Evolutionary conservation across 2,888 invertebrate genomes (phyloP), one percentile per base, ranked within the genome.

Genomic region (Heliconius charithonia): DNA sequence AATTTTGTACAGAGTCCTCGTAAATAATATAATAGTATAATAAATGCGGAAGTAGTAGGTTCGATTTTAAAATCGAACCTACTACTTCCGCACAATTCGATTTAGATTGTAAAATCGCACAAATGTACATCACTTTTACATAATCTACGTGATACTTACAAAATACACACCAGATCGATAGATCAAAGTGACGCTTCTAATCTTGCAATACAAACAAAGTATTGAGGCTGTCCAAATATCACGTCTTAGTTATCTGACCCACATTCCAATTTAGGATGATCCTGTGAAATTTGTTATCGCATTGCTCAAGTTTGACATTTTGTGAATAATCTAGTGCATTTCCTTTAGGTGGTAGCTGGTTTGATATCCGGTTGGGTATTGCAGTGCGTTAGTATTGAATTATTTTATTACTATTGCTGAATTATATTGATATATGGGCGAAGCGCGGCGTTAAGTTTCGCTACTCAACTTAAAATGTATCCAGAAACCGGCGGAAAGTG

Each of bases 221-320:
- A 77, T 65, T 74, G 67, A 51, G 77, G 62, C 27, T 73, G 59
- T 69, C 41, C 37, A 66, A 72, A 56, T 72, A 22, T 32, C 72
- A 72, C 56, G n/a, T 77, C 51, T 77, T 37, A 16, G 12, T 71
- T 65, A 71, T 76, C 75, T 80, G 67, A 63, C 80, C 77, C 32
- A 66, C 71, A 72, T 79, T 75, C 56, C 69, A 27, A 59, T 63
- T 75, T 56, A 19, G 27, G 74, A 66, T 70, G 16, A 74, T 75
- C 75, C 66, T 75, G 77, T 67, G 72, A 75, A 80, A 45, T 70
- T 29, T 67, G 27, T 45, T 75, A 75, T 67, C 27, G 19, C 10
- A 29, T 72, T 72, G n/a, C 32, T 59, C 6, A 32, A 27, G 1
- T 29, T 12, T 29, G 19, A 29, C 12, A 56, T 32, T 2, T n/a